Evolutionary conservation across 2,113 vertebrate genomes (phyloP).

Genomic region (Paratilapia polleni): DNA sequence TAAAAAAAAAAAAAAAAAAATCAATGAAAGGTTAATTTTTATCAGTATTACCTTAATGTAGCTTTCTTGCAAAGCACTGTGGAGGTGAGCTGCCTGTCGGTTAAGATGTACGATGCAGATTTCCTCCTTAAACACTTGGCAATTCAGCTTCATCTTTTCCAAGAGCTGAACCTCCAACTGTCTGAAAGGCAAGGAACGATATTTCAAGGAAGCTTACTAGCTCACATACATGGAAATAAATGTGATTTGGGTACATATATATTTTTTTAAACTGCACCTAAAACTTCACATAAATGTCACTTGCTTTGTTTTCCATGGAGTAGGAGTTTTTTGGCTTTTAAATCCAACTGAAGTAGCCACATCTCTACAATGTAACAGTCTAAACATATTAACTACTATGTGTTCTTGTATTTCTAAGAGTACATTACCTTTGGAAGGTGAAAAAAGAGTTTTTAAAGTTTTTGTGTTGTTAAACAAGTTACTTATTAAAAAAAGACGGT

Average conservation of each 20-base stretch:
- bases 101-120: slow-evolving; percentile 75
- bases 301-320: not conserved
- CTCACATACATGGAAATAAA: not conserved
- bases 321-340: too few species aligned
- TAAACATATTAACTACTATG: not conserved
- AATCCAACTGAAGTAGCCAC: too few species aligned
- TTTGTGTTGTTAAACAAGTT: not conserved
- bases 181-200: slow-evolving; percentile 51
- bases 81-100: slow-evolving; percentile 69
- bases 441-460: not conserved
- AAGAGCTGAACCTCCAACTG: slow-evolving; percentile 73
- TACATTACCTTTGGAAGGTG: not conserved
- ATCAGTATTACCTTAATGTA: slow-evolving; percentile 66
- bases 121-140: slow-evolving; percentile 80
- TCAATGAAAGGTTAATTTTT: not conserved
- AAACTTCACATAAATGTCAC: not conserved
- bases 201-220: not conserved
- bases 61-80: slow-evolving; percentile 61
- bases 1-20: not conserved
- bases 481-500: not conserved
- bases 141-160: slow-evolving; percentile 77
- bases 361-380: not conserved
- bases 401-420: not conserved
- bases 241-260: not conserved
- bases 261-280: not conserved